Conservation (phyloP, 2,888 invertebrate genomes). For the Drosophila acutilabella region DNA sequence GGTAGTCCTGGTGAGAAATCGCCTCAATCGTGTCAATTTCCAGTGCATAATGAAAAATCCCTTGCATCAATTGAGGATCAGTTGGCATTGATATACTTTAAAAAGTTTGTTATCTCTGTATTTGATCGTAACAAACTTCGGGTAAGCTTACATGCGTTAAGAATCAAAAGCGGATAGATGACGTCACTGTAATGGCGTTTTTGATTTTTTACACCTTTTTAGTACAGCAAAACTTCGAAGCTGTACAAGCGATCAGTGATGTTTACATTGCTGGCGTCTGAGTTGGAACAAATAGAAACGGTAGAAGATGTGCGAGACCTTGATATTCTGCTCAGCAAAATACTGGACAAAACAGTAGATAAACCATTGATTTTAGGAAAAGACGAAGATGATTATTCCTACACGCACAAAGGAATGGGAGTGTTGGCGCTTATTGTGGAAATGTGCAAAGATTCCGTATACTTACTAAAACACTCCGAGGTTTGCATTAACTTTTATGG, state of each 20-base stretch:
- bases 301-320: conserved; percentile 79
- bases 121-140: conserved; percentile 66
- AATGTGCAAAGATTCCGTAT: conserved; percentile 62
- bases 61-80: conserved; percentile 54
- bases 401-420: conserved; percentile 34
- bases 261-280: conserved; percentile 64
- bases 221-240: conserved; percentile 59
- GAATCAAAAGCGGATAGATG: conserved; percentile 31
- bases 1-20: conserved; percentile 6
- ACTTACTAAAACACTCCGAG: conserved; percentile 67
- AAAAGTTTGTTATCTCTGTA: conserved; percentile 71
- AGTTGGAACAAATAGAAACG: conserved; percentile 70
- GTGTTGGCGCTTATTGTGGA: conserved; percentile 57
- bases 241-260: conserved; percentile 65
- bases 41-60: conserved; percentile 30
- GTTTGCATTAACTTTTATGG: conserved; percentile 50
- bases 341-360: conserved; percentile 59
- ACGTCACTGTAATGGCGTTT: conserved; percentile 43
- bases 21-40: conserved; percentile 35
- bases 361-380: conserved; percentile 29
- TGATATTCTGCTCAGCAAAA: conserved; percentile 71
- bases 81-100: conserved; percentile 74
- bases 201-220: conserved; percentile 25
- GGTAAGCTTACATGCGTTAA: conserved; percentile 48
- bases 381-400: conserved; percentile 24